Percentiles rank a stretch among this genome's conserved stretches.
phyloP scores from a whole-genome alignment of 53 echinoderm and acorn worm species.

The Zoroaster sp. region DNA sequence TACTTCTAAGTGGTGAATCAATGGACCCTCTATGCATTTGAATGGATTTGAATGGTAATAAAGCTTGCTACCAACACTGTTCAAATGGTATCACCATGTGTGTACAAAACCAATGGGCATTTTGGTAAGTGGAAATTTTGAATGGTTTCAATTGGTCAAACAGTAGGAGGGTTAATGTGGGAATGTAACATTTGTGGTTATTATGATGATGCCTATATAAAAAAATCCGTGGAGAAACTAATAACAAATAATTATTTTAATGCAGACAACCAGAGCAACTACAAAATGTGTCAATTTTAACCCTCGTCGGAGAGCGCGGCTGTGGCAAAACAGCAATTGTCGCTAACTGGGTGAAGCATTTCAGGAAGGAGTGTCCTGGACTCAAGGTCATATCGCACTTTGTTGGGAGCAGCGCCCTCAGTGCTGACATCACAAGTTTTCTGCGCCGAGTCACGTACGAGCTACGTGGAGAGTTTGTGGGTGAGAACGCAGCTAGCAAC shows the following conservation, averaged over 20 bases:
- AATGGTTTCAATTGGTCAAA: too few relatives aligned
- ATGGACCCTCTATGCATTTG: too few relatives aligned
- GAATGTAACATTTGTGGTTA: too few relatives aligned
- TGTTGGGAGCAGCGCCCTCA: conserved; percentile 86
- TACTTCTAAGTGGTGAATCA: too few relatives aligned
- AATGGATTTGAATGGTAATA: too few relatives aligned
- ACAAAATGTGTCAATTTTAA: conserved; percentile 38
- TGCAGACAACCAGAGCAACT: not conserved
- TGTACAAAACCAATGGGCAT: too few relatives aligned
- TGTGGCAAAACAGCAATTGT: conserved; percentile 90
- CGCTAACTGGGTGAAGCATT: conserved; percentile 91
- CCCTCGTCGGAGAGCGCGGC: conserved; percentile 89
- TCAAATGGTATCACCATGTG: too few relatives aligned
- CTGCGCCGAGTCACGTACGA: conserved; percentile 87
- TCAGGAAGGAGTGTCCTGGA: conserved; percentile 49
- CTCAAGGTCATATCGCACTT: conserved; percentile 81
- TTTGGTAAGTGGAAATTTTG: too few relatives aligned
- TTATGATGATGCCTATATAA: too few relatives aligned
- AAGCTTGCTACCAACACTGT: too few relatives aligned
- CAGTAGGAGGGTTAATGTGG: too few relatives aligned
- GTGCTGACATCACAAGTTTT: conserved; percentile 89
- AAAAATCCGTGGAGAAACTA: too few relatives aligned
- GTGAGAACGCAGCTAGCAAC: conserved; percentile 28
- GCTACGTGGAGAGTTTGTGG: conserved; percentile 81
- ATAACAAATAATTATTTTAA: not conserved